phyloP scores from a whole-genome alignment of 2,113 vertebrate genomes.

The Pleuronectes platessa region DNA sequence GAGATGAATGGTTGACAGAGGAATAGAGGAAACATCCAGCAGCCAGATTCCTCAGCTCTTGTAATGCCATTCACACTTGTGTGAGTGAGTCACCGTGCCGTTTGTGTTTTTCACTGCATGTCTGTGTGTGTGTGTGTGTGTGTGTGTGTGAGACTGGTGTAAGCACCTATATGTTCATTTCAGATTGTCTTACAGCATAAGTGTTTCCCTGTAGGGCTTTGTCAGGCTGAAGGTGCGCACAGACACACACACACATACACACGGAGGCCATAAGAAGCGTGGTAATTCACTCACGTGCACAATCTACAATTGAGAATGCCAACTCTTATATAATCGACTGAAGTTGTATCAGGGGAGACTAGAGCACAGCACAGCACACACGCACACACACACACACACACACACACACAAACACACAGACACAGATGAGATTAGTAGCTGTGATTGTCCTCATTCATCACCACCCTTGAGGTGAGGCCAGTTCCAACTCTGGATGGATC shows the following conservation, averaged over 20 bases:
- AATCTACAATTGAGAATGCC: constrained; percentile 15
- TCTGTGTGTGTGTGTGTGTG: constrained; percentile 22
- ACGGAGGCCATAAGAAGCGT: not conserved
- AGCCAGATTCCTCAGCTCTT: constrained; percentile 61
- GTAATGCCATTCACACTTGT: constrained; percentile 51
- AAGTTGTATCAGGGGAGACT: constrained; percentile 25
- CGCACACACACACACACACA: constrained; percentile 13
- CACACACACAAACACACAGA: constrained; percentile 18
- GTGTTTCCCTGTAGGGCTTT: no score
- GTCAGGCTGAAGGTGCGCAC: not conserved
- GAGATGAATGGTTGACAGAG: constrained; percentile 69
- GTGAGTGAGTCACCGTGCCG: constrained; percentile 26
- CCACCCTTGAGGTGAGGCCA: constrained; percentile 27
- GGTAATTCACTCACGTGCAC: constrained; percentile 31
- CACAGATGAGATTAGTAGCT: constrained; percentile 48
- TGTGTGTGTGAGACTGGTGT: not conserved
- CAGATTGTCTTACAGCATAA: not conserved
- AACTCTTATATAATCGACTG: constrained; percentile 46
- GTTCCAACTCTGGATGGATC: constrained; percentile 6
- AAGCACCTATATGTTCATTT: constrained; percentile 31
- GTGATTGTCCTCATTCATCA: constrained; percentile 59
- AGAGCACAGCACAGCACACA: constrained; percentile 14
- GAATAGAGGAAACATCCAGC: constrained; percentile 66
- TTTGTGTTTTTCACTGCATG: constrained; percentile 16
- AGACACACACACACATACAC: constrained; percentile 9